phyloP scores from a whole-genome alignment of 2,888 invertebrate species.

The Trissolcus japonicus region DNA sequence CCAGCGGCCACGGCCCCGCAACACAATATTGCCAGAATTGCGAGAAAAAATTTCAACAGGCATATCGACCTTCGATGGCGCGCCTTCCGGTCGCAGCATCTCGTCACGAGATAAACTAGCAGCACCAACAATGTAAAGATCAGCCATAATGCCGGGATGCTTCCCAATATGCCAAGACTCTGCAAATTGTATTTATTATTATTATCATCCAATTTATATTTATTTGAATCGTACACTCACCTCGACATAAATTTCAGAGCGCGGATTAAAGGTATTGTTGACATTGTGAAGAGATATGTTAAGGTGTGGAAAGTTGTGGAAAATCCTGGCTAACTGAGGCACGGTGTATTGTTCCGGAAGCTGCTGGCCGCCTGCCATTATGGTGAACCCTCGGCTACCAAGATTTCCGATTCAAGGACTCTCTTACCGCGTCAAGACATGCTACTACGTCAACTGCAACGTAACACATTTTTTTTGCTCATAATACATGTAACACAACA shows the following conservation, averaged over 20 bases:
- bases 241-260: conserved; percentile 93
- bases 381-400: conserved; percentile 71
- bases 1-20: conserved; percentile 93
- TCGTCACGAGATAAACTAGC: conserved; percentile 93
- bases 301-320: conserved; percentile 93
- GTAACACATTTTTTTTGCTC: neutral
- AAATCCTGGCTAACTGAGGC: conserved; percentile 89
- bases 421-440: conserved; percentile 75
- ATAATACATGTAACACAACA: conserved; percentile 5
- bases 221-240: no score
- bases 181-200: no score
- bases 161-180: conserved; percentile 95
- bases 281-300: conserved; percentile 93
- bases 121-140: conserved; percentile 92
- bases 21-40: conserved; percentile 89
- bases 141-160: conserved; percentile 95
- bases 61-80: conserved; percentile 92
- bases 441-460: conserved; percentile 69
- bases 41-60: conserved; percentile 87
- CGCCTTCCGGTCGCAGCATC: conserved; percentile 96
- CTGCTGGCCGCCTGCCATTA: conserved; percentile 74
- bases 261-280: conserved; percentile 93
- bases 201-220: no score
- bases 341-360: conserved; percentile 85
- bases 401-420: conserved; percentile 67